phyloP scores from a whole-genome alignment of 2,888 invertebrate species.

The Rotaria sp. region DNA sequence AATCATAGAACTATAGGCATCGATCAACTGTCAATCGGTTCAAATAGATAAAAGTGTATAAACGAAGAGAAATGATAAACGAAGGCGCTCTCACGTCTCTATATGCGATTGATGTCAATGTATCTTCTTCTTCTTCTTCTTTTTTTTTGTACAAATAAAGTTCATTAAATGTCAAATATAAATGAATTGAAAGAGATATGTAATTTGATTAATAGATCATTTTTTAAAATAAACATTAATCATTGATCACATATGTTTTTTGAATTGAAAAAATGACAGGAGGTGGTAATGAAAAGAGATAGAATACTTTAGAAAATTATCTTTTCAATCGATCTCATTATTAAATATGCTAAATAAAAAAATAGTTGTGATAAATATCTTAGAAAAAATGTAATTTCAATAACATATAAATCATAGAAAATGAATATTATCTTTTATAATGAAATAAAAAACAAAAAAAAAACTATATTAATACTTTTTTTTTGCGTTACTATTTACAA shows the following conservation, averaged over 20 bases:
- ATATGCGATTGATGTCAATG: constrained; percentile 8
- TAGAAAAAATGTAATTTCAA: neutral
- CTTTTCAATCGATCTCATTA: constrained; percentile 12
- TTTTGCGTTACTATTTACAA: neutral
- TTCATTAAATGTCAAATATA: constrained; percentile 1
- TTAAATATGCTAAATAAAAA: neutral
- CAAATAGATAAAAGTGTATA: neutral
- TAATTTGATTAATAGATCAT: neutral
- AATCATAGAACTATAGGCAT: neutral
- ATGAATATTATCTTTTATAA: neutral
- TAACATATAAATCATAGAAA: neutral
- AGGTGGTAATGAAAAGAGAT: neutral
- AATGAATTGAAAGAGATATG: constrained; percentile 18
- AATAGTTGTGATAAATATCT: neutral
- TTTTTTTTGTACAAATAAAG: neutral
- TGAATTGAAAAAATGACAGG: neutral
- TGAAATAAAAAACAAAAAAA: neutral
- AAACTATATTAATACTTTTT: neutral
- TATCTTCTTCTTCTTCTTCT: neutral
- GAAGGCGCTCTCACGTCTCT: neutral
- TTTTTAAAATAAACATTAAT: constrained; percentile 1
- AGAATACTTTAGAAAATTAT: neutral
- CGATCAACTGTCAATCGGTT: constrained; percentile 22
- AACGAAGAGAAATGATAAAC: constrained; percentile 10
- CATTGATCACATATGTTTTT: neutral